Evolutionary conservation across 2,797 vertebrate genomes (phyloP).

Genomic region (Rhinella marina): DNA sequence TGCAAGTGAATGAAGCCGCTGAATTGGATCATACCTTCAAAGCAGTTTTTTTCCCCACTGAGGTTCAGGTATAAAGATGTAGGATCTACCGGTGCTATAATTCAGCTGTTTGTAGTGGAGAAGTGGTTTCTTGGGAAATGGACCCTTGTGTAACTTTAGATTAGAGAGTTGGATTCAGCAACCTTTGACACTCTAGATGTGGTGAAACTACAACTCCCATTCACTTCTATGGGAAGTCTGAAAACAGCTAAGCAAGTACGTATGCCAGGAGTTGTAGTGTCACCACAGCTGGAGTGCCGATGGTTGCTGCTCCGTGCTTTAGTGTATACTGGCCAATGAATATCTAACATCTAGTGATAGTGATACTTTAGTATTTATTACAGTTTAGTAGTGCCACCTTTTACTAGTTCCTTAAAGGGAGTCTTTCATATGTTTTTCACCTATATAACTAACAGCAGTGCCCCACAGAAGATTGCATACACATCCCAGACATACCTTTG

Average conservation of each 20-base stretch:
- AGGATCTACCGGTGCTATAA: neutral
- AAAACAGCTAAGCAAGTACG: no score
- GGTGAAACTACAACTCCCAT: no score
- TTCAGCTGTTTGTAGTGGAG: neutral
- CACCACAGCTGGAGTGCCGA: no score
- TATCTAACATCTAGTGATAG: neutral
- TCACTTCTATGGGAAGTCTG: no score
- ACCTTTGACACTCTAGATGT: no score
- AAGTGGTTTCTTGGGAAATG: neutral
- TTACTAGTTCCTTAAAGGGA: neutral
- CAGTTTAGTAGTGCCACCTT: neutral
- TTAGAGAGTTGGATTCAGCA: neutral
- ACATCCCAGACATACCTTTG: no score
- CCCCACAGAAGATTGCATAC: no score
- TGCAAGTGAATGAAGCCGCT: neutral
- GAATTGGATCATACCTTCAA: neutral
- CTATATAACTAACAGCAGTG: no score
- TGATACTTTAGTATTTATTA: neutral
- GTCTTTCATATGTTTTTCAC: no score
- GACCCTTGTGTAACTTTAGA: neutral
- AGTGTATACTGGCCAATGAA: neutral
- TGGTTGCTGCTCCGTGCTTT: neutral
- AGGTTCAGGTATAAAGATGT: neutral
- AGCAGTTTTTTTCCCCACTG: neutral
- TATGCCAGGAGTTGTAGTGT: no score